Percentiles rank a stretch among this genome's conserved stretches.
Conservation (phyloP, 2,113 vertebrate species). For the Pristiophorus japonicus region DNA sequence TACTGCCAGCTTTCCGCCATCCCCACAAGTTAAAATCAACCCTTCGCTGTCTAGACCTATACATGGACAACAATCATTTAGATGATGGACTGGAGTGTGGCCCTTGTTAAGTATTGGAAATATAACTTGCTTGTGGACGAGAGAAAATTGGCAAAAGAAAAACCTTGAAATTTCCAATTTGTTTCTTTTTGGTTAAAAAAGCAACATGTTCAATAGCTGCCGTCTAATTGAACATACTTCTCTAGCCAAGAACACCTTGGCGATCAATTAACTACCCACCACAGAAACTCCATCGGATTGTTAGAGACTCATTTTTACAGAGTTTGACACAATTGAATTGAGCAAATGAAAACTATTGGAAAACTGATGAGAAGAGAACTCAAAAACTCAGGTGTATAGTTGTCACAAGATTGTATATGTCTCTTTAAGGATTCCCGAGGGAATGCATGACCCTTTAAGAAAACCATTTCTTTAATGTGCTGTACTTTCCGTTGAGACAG, state of each 20-base stretch:
- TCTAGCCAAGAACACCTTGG: neutral
- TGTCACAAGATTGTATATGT: neutral
- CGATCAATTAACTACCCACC: neutral
- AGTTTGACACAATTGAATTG: neutral
- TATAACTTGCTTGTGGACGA: neutral
- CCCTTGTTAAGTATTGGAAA: neutral
- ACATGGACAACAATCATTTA: neutral
- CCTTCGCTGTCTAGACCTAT: no score
- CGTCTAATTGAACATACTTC: neutral
- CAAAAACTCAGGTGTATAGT: neutral
- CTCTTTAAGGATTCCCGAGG: neutral
- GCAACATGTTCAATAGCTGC: neutral
- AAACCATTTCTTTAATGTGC: no score
- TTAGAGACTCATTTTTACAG: neutral
- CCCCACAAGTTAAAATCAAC: neutral
- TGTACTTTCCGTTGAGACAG: slow-evolving; percentile 11
- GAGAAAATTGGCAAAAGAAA: neutral
- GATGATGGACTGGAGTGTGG: neutral
- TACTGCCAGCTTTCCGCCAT: neutral
- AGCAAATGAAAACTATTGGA: neutral
- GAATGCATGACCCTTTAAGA: no score
- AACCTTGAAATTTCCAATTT: neutral
- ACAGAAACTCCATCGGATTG: neutral
- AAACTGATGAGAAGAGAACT: neutral
- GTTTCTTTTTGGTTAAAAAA: neutral